Evolutionary conservation across 1,140 invertebrate species (phyloP), one percentile per base, ranked within the genome.

Genomic region (Argopecten irradians): DNA sequence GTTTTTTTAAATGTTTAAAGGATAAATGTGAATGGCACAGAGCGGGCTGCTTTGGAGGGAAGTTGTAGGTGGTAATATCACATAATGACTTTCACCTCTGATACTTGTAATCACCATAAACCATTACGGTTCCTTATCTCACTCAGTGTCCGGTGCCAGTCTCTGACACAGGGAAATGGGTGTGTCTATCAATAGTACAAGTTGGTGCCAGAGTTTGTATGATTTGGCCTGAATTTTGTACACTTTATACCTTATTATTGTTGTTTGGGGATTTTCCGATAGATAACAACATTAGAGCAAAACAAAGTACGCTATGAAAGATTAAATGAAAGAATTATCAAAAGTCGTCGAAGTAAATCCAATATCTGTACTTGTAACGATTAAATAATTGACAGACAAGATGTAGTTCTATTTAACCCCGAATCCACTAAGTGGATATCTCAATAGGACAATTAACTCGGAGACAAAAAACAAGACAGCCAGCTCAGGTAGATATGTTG

Each of bases 21-120:
- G 28, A 71, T 71, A 8, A 71, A 28, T 71, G 22, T 71, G 55
- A 71, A 71, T 71, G 55, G 55, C 16, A n/a, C n/a, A 28, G 22
- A 28, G 28, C 22, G 28, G 55, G 8, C 8, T 71, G 55, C 28
- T 28, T n/a, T 71, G 55, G 55, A 71, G 22, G 55, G 22, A 71
- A 71, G 55, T 71, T 71, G 55, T 71, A 71, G 55, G 55, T 71
- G 55, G 55, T 71, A n/a, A 71, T 71, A 28, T n/a, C 55, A 71
- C 55, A n/a, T 71, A 71, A 71, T n/a, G 55, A 71, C 55, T 71
- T 71, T 71, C 55, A 71, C 55, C 55, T n/a, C 28, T 71, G 55
- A 55, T n/a, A 22, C 55, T 71, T 71, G n/a, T 71, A 16, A n/a
- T 71, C 7, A 71, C 28, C 55, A 28, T 7, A 71, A 71, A 71